Percentiles rank a stretch among this genome's conserved stretches.
phyloP scores from a whole-genome alignment of 2,888 invertebrate species.

The Busseola fusca region DNA sequence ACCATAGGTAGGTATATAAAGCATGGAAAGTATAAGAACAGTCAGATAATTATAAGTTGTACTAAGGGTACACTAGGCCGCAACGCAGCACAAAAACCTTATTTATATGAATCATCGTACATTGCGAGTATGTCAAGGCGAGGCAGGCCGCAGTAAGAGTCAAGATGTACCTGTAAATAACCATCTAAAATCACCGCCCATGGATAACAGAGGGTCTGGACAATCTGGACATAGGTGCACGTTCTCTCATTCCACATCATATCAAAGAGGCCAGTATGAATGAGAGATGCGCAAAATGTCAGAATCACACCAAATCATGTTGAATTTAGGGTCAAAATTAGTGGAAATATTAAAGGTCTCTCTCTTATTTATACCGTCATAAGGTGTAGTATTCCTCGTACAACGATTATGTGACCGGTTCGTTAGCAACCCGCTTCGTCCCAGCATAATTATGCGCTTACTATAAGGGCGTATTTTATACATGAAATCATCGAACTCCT shows the following conservation, averaged over 20 bases:
- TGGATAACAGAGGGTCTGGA: too few species aligned
- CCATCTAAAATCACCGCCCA: not conserved
- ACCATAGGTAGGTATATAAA: constrained; percentile 31
- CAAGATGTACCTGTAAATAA: not conserved
- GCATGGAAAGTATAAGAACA: constrained; percentile 34
- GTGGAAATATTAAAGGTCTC: not conserved
- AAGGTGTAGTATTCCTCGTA: not conserved
- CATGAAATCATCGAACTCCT: constrained; percentile 57
- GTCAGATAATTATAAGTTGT: constrained; percentile 23
- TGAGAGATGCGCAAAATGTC: not conserved
- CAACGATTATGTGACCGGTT: not conserved
- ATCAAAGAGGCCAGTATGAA: too few species aligned
- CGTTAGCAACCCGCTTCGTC: not conserved
- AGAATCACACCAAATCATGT: not conserved
- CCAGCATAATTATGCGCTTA: constrained; percentile 25
- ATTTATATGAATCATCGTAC: constrained; percentile 22
- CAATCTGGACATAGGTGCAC: not conserved
- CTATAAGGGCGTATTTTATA: constrained; percentile 51
- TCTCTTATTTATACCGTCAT: too few species aligned
- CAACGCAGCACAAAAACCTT: constrained; percentile 26
- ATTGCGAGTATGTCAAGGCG: constrained; percentile 3
- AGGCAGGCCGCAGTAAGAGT: not conserved
- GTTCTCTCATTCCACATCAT: not conserved
- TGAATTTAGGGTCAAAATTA: too few species aligned
- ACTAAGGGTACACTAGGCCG: constrained; percentile 16